Conservation (phyloP, 1,140 invertebrate species). For the Globodera ellingtonae region DNA sequence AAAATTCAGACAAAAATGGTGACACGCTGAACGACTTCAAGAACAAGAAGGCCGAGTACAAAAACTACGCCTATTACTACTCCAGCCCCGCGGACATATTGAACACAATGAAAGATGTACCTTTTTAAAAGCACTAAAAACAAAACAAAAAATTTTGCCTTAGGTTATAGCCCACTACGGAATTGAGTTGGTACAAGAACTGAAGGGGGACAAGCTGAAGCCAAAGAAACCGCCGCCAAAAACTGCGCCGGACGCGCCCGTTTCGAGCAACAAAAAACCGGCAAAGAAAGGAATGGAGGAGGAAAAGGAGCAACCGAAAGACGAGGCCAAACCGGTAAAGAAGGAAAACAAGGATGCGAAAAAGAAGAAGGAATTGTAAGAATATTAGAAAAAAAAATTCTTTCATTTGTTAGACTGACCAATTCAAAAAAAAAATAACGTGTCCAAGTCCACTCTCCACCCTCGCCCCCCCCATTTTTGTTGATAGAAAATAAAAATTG, state of each 20-base stretch:
- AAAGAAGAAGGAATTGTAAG: constrained; percentile 19
- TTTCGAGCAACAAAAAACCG: constrained; percentile 42
- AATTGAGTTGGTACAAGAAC: constrained; percentile 57
- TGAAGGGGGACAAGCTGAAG: constrained; percentile 62
- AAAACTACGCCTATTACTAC: constrained; percentile 65
- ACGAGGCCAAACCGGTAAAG: constrained; percentile 22
- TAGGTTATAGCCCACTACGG: constrained; percentile 49
- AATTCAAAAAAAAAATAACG: too few species aligned
- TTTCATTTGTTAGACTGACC: not conserved
- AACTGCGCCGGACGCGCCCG: constrained; percentile 35
- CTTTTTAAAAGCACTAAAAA: constrained; percentile 26
- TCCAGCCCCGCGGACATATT: constrained; percentile 63
- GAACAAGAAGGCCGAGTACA: constrained; percentile 65
- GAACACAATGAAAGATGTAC: constrained; percentile 63
- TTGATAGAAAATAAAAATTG: not conserved
- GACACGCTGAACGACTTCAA: constrained; percentile 53
- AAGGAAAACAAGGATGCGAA: not conserved
- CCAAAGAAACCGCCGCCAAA: constrained; percentile 57
- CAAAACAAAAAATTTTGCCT: not conserved
- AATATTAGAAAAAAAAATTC: not conserved
- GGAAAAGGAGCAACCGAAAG: constrained; percentile 27
- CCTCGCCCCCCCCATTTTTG: not conserved
- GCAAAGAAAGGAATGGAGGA: constrained; percentile 37
- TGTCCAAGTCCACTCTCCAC: not conserved
- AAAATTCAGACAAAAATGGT: constrained; percentile 52